phyloP scores from a whole-genome alignment of 2,113 vertebrate genomes.

The Myodes glareolus region DNA sequence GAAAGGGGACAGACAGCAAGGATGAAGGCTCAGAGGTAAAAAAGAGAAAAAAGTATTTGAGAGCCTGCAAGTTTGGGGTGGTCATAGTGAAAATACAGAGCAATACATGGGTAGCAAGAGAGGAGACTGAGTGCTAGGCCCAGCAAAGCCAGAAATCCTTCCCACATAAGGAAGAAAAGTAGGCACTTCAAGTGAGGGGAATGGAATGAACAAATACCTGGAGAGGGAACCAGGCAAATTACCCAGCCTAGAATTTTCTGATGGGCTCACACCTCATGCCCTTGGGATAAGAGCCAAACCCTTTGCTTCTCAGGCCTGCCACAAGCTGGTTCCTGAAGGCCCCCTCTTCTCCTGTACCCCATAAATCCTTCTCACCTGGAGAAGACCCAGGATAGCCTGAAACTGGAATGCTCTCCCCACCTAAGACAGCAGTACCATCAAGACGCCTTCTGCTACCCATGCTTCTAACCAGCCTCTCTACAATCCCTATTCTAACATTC shows the following conservation, averaged over 20 bases:
- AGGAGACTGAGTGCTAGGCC: neutral
- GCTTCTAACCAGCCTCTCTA: neutral
- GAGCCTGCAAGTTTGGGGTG: neutral
- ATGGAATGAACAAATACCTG: slow-evolving; percentile 45
- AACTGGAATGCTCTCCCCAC: neutral
- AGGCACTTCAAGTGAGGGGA: neutral
- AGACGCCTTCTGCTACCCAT: neutral
- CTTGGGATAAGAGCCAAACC: neutral
- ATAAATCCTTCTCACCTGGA: neutral
- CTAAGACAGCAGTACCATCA: neutral
- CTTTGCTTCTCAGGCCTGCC: neutral
- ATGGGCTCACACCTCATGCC: neutral
- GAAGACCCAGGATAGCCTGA: neutral
- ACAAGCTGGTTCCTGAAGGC: neutral
- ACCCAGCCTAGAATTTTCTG: neutral
- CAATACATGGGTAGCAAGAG: neutral
- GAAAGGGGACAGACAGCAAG: neutral
- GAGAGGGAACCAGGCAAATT: neutral
- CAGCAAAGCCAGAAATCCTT: neutral
- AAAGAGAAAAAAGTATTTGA: neutral
- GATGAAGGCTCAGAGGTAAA: neutral
- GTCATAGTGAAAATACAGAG: neutral
- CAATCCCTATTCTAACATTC: neutral
- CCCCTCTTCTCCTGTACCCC: neutral
- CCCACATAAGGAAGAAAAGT: slow-evolving; percentile 1